Percentiles rank a stretch among this genome's conserved stretches.
These are phyloP conservation scores for Apocheima hispidaria DNA, from an alignment of 2,888 invertebrate genomes.

Conservation along the genomic window DNA sequence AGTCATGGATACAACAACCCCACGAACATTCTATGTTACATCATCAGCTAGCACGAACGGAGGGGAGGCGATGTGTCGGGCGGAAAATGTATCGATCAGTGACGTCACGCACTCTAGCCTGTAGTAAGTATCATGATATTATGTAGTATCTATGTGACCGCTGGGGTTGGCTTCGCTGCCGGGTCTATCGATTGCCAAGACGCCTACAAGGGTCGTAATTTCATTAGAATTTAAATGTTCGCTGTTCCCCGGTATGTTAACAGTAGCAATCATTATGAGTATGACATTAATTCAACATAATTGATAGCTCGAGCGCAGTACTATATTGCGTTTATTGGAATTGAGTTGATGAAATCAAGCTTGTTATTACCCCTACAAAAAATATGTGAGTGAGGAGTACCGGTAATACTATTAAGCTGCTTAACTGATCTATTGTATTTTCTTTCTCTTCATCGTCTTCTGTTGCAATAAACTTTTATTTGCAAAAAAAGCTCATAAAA, in stretches of 20 bases:
- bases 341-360: background rate
- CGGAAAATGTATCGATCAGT: slow-evolving; percentile 59
- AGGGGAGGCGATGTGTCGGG: slow-evolving; percentile 22
- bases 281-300: slow-evolving; percentile 31
- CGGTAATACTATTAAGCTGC: too few species aligned
- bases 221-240: slow-evolving; percentile 39
- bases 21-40: slow-evolving; percentile 58
- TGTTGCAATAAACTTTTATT: too few species aligned
- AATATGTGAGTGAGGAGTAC: background rate
- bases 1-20: slow-evolving; percentile 51
- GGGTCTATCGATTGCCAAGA: slow-evolving; percentile 39
- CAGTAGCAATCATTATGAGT: slow-evolving; percentile 25
- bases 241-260: slow-evolving; percentile 30
- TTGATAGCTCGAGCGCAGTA: slow-evolving; percentile 9
- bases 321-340: slow-evolving; percentile 2
- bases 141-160: slow-evolving; percentile 3
- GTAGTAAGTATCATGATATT: background rate
- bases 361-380: background rate
- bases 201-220: slow-evolving; percentile 16
- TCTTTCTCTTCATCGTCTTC: background rate
- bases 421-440: background rate
- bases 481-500: too few species aligned
- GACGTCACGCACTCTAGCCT: slow-evolving; percentile 59
- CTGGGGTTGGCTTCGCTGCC: slow-evolving; percentile 39
- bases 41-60: slow-evolving; percentile 51